phyloP scores from a whole-genome alignment of 2,797 vertebrate genomes.

The Dromococcyx pavoninus region DNA sequence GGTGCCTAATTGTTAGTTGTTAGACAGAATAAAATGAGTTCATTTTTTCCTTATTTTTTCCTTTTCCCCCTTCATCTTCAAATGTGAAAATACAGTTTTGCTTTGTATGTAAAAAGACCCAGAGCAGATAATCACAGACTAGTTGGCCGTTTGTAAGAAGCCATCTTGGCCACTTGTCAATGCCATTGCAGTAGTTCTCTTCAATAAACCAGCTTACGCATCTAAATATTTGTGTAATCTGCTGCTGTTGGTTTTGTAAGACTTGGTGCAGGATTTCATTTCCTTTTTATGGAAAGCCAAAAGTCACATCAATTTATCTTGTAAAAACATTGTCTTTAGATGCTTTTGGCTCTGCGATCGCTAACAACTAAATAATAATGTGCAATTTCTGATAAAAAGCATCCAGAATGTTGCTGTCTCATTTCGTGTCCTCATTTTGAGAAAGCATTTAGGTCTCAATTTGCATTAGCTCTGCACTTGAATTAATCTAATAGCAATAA shows the following conservation, averaged over 20 bases:
- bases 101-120: not conserved
- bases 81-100: not conserved
- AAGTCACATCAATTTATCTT: not conserved
- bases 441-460: conserved; percentile 26
- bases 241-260: not conserved
- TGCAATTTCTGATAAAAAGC: not conserved
- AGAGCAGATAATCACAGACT: not conserved
- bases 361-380: not conserved
- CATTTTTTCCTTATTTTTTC: not conserved
- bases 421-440: conserved; percentile 27
- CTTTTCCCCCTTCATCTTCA: not conserved
- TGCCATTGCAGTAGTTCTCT: not conserved
- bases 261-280: not conserved
- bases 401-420: not conserved
- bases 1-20: not conserved
- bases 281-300: not conserved
- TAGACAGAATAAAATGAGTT: not conserved
- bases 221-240: not conserved
- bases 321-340: not conserved
- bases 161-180: not conserved
- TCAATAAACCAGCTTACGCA: not conserved
- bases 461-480: conserved; percentile 39
- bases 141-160: not conserved
- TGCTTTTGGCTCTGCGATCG: conserved; percentile 2
- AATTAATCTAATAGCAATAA: conserved; percentile 46